Base-by-base conservation (phyloP, 2,888 invertebrate species). In the Papilio gigon region DNA sequence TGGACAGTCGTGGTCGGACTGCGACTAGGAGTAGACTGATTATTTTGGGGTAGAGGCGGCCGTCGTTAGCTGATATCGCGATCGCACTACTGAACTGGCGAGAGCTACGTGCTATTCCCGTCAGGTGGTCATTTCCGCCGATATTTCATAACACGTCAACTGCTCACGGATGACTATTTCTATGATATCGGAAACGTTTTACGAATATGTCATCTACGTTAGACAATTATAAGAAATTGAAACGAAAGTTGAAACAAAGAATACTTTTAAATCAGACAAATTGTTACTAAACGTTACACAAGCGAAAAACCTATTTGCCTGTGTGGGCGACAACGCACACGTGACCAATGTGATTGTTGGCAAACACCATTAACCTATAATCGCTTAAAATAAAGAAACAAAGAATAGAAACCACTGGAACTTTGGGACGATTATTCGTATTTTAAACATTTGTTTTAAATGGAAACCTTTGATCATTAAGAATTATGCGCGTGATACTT, bases 81-180 rank as follows among this genome's bases (percentile, higher is more conserved):
- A 85, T 86, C 84, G 82, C 86, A 89, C 88, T 89, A 88, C 81
- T 81, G 80, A 77, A 83, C 87, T 82, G 86, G 86, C 86, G 83
- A 81, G 83, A 85, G 88, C 85, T 86, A 86, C 86, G 87, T 78
- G 86, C 92, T 92, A 92, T 92, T 92, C 92, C 92, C 89, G 91
- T 84, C 90, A 89, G 90, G 89, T 91, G 88, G 86, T 86, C 88
- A 85, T 85, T 90, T 90, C 90, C 89, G 87, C 81, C 83, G 83
- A 77, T 82, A 81, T 91, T 90, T 90, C 90, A 87, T 87, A 91
- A 91, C 83, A 78, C 81, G 81, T 83, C 77, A 82, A 83, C 84
- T 75, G 77, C 84, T 47, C 85, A 84, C 89, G 87, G 86, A 89
- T 88, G 89, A 87, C 88, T 86, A 84, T 81, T 82, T 86, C 83